Evolutionary conservation across 2,888 invertebrate genomes (phyloP).

Genomic region (Spodoptera picta): DNA sequence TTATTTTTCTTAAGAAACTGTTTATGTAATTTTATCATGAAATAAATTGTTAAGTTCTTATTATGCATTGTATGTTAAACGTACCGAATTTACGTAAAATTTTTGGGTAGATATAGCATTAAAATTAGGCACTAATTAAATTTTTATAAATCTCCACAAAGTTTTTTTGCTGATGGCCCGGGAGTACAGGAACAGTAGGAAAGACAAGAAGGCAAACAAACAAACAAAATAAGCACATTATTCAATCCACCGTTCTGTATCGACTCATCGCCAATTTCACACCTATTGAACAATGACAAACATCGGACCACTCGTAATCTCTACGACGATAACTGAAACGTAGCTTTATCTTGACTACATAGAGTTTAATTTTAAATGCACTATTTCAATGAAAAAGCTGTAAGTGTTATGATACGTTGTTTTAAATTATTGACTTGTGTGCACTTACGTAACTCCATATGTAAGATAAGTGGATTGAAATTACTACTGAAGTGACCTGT

Average conservation of each 20-base stretch:
- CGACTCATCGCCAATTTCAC: constrained; percentile 76
- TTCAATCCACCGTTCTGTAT: constrained; percentile 68
- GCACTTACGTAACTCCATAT: constrained; percentile 55
- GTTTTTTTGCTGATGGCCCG: too few relatives aligned
- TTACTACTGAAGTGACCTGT: constrained; percentile 33
- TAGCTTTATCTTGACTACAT: constrained; percentile 40
- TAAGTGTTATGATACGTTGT: constrained; percentile 57
- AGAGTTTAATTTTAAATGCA: constrained; percentile 48
- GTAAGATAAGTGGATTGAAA: constrained; percentile 53
- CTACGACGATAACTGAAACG: constrained; percentile 47
- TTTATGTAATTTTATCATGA: background rate
- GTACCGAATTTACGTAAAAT: too few relatives aligned
- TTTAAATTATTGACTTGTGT: constrained; percentile 62
- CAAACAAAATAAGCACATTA: constrained; percentile 62
- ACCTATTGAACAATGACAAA: constrained; percentile 75
- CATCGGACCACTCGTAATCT: constrained; percentile 55
- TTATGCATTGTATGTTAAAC: constrained; percentile 30
- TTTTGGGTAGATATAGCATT: too few relatives aligned
- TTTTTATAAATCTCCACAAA: too few relatives aligned
- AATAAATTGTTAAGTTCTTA: constrained; percentile 10
- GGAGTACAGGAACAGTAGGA: constrained; percentile 9
- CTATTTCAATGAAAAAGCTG: constrained; percentile 30
- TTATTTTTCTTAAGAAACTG: background rate
- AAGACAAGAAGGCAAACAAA: constrained; percentile 37
- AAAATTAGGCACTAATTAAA: too few relatives aligned